A percentile compares a stretch with the other conserved stretches of the same genome.
These are phyloP conservation scores for Melangyna quadrimaculata DNA, from an alignment of 2,888 invertebrate species.

Conservation along the genomic window DNA sequence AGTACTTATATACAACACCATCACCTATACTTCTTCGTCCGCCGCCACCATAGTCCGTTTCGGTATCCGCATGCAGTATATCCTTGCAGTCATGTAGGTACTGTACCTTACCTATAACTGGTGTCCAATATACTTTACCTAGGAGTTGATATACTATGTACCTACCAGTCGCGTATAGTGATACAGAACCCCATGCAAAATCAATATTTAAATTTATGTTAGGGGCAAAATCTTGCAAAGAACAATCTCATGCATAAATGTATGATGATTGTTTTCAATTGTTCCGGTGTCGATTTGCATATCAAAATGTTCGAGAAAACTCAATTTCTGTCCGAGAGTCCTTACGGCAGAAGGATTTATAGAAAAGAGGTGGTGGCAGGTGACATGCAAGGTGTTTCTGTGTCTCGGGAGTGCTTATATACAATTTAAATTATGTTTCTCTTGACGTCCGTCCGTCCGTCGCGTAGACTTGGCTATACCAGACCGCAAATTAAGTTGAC, in stretches of 20 bases:
- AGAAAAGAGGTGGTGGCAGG: conserved; percentile 38
- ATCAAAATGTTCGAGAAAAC: conserved; percentile 73
- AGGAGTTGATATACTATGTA: neutral
- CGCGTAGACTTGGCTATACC: neutral
- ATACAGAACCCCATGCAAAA: conserved; percentile 42
- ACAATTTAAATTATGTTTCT: neutral
- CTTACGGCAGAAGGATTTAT: conserved; percentile 59
- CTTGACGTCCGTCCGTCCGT: too few relatives aligned
- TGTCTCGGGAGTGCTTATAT: conserved; percentile 10
- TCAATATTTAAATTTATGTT: conserved; percentile 72
- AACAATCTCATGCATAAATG: conserved; percentile 74
- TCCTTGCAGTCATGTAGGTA: neutral
- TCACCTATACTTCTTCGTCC: neutral
- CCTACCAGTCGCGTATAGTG: neutral
- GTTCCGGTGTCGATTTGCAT: conserved; percentile 74
- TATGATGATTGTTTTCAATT: conserved; percentile 75
- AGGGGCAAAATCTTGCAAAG: conserved; percentile 65
- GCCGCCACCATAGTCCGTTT: neutral
- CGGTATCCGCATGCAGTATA: neutral
- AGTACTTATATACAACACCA: conserved; percentile 26
- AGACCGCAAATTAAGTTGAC: neutral
- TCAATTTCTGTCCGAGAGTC: conserved; percentile 66
- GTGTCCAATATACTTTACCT: neutral
- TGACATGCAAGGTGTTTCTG: conserved; percentile 29
- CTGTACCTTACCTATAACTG: neutral